Evolutionary conservation across 2,113 vertebrate species (phyloP).

Genomic region (Corvus hawaiiensis): DNA sequence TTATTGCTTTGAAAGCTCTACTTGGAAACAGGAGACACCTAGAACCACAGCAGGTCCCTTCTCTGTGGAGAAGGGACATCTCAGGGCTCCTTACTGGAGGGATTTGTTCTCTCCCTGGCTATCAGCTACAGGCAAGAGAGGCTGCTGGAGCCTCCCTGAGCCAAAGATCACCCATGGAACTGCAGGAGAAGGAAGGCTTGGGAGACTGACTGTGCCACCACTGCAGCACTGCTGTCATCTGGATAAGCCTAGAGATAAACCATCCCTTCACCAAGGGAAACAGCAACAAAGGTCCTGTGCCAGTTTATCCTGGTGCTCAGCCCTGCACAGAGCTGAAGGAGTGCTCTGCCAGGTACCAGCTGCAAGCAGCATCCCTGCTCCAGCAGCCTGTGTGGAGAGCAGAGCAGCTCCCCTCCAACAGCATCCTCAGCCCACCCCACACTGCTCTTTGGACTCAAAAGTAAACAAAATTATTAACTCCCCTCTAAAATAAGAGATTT

Average conservation of each 20-base stretch:
- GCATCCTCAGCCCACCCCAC: not conserved
- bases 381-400: not conserved
- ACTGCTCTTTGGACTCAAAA: not conserved
- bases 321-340: not conserved
- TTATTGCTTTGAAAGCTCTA: not conserved
- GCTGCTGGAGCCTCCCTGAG: not conserved
- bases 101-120: not conserved
- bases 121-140: not conserved
- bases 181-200: not conserved
- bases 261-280: not conserved
- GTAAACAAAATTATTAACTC: constrained; percentile 2
- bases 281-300: not conserved
- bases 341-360: not conserved
- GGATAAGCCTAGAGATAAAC: not conserved
- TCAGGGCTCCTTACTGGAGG: not conserved
- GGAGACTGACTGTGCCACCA: not conserved
- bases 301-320: not conserved
- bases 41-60: not conserved
- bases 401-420: not conserved
- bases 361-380: not conserved
- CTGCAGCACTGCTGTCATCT: not conserved
- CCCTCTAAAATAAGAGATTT: not conserved
- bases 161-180: not conserved
- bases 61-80: not conserved
- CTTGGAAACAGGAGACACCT: not conserved